Percentiles rank a stretch among this genome's conserved stretches.
Conservation (phyloP, 1,140 invertebrate genomes). For the Phthorimaea operculella region DNA sequence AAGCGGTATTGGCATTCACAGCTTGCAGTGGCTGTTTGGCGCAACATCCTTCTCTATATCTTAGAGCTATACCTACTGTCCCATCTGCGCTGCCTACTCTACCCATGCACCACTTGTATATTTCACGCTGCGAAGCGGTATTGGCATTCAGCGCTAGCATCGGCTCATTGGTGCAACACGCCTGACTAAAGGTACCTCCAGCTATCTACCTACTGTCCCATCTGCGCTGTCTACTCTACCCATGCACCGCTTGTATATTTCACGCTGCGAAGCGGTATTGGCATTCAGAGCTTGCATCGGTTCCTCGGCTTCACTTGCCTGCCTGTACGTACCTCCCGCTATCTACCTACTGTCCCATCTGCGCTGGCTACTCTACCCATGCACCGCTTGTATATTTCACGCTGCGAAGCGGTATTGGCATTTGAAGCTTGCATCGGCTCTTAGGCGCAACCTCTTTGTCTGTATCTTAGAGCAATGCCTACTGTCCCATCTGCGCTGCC, state of each 20-base stretch:
- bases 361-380: slow-evolving; percentile 14
- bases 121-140: slow-evolving; percentile 32
- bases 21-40: no score
- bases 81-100: slow-evolving; percentile 18
- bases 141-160: slow-evolving; percentile 40
- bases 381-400: slow-evolving; percentile 32
- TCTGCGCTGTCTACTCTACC: slow-evolving; percentile 19
- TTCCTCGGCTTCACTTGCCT: no score
- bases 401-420: slow-evolving; percentile 35
- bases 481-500: slow-evolving; percentile 15
- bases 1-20: slow-evolving; percentile 41
- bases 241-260: slow-evolving; percentile 27
- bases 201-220: no score
- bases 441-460: slow-evolving; percentile 25
- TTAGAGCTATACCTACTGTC: no score
- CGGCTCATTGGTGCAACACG: slow-evolving; percentile 26
- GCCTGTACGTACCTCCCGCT: no score
- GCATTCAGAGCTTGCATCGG: slow-evolving; percentile 41
- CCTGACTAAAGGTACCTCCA: no score
- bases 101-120: slow-evolving; percentile 23
- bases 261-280: slow-evolving; percentile 34
- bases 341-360: no score
- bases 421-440: slow-evolving; percentile 33
- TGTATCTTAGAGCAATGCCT: no score
- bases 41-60: no score